Base-by-base conservation (phyloP, 1,140 invertebrate genomes). In the Stenopsyche tienmushanensis region DNA sequence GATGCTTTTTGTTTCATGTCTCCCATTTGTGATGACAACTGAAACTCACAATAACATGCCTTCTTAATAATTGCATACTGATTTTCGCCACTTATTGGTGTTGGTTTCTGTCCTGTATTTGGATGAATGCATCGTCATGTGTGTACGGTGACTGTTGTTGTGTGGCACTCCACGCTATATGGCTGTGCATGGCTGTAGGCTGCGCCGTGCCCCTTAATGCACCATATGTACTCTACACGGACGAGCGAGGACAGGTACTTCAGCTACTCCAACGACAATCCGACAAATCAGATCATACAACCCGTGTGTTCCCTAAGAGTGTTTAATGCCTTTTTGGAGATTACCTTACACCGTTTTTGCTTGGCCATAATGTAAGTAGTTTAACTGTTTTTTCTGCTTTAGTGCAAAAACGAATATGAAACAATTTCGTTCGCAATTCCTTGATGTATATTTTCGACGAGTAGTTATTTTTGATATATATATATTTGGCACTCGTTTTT, bases 181-280 rank as follows among this genome's bases (percentile, higher is more conserved):
- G 73, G 72, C 60, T 23, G 21, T 54, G 60, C 76, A 72, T 73
- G 45, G 21, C 25, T 42, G 34, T 72, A 79, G 78, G 77, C 75
- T 78, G 76, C 73, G 77, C 77, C 83, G 85, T 92, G 79, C 87
- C 90, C 77, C 82, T 84, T 85, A 94, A 94, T 83, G 90, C 90
- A 84, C 88, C 90, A 82, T 93, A 89, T 86, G 91, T 95, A 84
- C 89, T 92, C 85, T 95, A 94, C 89, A 94, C 91, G 86, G 92
- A 94, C 85, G 90, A 91, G 80, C 91, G 92, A 84, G 91, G 91
- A 87, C 92, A 95, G 92, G 93, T 95, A 94, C 52, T 39, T 50
- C 49, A 20, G 41, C 62, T 23, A 8, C 18, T 41, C 42, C 52
- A 9, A 29, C 23, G 47, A 25, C 57, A 47, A 50, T 29, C 41